Evolutionary conservation across 1,140 invertebrate species (phyloP).

Genomic region (Platyura marginata): DNA sequence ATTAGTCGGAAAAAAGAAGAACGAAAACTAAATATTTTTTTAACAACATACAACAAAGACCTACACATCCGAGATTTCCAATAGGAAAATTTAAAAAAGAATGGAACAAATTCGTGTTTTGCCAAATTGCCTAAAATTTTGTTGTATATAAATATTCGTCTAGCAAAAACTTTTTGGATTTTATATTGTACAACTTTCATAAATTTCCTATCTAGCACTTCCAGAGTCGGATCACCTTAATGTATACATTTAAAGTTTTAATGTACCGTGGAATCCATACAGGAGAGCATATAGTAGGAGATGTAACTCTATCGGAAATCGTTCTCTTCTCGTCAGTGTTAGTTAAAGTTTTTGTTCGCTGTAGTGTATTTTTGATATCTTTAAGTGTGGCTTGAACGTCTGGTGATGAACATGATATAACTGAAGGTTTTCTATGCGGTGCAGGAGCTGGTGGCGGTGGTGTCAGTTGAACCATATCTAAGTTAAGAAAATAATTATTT

Average conservation of each 20-base stretch:
- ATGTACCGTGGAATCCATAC: background rate
- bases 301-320: conserved; percentile 64
- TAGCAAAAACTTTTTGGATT: no score
- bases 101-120: no score
- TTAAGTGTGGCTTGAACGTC: conserved; percentile 14
- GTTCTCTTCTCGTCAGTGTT: conserved; percentile 32
- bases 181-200: no score
- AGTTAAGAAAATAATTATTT: background rate
- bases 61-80: no score
- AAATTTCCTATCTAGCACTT: no score
- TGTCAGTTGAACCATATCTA: conserved; percentile 3
- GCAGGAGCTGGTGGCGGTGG: conserved; percentile 22
- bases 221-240: background rate
- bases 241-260: conserved; percentile 5
- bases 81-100: no score
- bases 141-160: no score
- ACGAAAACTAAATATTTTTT: no score
- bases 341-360: conserved; percentile 2
- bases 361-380: background rate
- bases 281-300: conserved; percentile 44
- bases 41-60: no score
- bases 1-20: no score
- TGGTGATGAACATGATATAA: background rate
- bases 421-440: conserved; percentile 16
- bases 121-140: no score